These are phyloP conservation scores for Mus caroli DNA, from an alignment of 2,797 vertebrate species.

Conservation along the genomic window DNA sequence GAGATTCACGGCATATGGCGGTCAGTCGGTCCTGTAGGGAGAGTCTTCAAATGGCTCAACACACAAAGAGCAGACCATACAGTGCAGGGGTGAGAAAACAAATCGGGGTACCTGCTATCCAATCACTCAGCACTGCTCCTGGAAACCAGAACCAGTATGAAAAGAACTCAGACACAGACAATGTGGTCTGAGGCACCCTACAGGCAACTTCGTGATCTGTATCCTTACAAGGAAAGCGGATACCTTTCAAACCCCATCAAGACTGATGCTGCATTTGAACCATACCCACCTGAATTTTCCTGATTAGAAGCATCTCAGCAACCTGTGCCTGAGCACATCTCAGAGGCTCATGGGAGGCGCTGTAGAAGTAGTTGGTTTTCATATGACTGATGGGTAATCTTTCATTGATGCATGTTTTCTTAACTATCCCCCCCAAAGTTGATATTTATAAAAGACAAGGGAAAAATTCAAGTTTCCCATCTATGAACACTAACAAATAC, in stretches of 20 bases:
- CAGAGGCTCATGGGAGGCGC: background rate
- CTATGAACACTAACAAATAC: constrained; percentile 3
- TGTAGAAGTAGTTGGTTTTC: background rate
- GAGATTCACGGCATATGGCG: background rate
- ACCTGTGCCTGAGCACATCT: background rate
- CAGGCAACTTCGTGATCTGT: background rate
- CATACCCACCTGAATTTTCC: background rate
- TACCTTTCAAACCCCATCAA: background rate
- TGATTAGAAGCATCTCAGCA: background rate
- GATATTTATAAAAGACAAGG: constrained; percentile 27
- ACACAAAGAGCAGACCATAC: background rate
- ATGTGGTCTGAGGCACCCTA: background rate
- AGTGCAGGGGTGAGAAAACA: background rate
- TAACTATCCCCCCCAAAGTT: background rate
- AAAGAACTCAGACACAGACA: background rate
- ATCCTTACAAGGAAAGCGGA: background rate
- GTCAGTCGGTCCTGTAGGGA: background rate
- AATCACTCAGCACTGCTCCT: background rate
- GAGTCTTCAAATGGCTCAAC: background rate
- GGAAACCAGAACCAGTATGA: background rate
- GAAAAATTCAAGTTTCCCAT: constrained; percentile 5
- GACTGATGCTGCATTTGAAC: background rate
- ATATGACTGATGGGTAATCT: background rate
- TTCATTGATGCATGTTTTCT: background rate
- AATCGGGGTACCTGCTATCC: background rate